Conservation (phyloP, 2,113 vertebrate species). For the Phyllopteryx taeniolatus region DNA sequence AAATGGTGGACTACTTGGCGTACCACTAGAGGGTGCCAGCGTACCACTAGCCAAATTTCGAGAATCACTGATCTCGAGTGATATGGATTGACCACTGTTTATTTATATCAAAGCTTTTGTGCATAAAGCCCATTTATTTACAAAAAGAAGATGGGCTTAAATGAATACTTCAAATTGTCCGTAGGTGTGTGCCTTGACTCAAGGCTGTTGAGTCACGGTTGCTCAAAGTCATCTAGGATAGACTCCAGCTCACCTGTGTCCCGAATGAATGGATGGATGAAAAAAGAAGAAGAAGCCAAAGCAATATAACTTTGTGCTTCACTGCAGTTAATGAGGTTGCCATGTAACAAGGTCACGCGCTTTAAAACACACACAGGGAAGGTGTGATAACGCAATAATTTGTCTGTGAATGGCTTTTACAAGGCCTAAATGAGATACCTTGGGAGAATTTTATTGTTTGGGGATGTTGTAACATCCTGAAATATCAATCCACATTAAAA, state of each 20-base stretch:
- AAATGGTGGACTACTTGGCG: too few species aligned
- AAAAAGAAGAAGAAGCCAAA: background rate
- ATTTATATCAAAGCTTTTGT: background rate
- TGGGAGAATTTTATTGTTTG: background rate
- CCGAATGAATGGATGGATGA: background rate
- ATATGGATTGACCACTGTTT: background rate
- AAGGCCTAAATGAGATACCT: background rate
- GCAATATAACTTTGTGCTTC: conserved; percentile 5
- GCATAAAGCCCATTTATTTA: too few species aligned
- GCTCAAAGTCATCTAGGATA: too few species aligned
- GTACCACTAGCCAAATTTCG: background rate
- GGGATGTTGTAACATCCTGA: background rate
- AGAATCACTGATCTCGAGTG: too few species aligned
- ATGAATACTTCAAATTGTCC: too few species aligned
- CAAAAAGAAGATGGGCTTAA: too few species aligned
- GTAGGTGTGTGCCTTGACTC: too few species aligned
- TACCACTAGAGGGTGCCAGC: background rate
- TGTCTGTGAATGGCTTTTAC: conserved; percentile 1
- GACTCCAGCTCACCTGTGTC: too few species aligned
- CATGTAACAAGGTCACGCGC: background rate
- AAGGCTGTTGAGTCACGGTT: too few species aligned
- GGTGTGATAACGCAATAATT: conserved; percentile 4
- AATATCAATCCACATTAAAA: too few species aligned
- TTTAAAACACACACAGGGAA: conserved; percentile 18
- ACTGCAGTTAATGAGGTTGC: conserved; percentile 5